phyloP scores from a whole-genome alignment of 1,140 invertebrate species.

The Polyergus mexicanus region DNA sequence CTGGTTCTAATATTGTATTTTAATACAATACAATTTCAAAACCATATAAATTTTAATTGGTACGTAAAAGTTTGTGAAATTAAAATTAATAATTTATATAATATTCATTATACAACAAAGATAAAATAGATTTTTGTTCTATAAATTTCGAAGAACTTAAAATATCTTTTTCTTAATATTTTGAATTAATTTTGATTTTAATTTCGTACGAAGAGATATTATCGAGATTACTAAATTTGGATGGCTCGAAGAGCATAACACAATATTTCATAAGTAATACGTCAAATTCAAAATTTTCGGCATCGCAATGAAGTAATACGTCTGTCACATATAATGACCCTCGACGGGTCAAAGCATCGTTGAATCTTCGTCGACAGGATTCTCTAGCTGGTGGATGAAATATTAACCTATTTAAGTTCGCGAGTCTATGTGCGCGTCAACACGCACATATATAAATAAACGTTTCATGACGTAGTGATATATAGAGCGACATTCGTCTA shows the following conservation, averaged over 20 bases:
- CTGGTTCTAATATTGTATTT: too few species aligned
- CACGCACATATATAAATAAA: background rate
- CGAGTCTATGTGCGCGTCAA: background rate
- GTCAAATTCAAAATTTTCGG: background rate
- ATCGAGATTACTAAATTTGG: background rate
- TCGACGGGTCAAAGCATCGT: background rate
- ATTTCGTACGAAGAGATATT: background rate
- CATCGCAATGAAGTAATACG: background rate
- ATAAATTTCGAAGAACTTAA: background rate
- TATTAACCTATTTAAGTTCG: slow-evolving; percentile 16
- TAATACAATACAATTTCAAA: too few species aligned
- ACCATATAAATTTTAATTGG: too few species aligned
- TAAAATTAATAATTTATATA: too few species aligned
- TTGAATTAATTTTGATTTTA: background rate
- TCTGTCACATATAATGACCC: background rate
- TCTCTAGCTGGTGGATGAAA: background rate
- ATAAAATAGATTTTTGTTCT: too few species aligned
- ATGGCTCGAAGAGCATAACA: background rate
- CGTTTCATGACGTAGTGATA: background rate
- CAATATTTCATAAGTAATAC: slow-evolving; percentile 23
- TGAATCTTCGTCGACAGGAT: slow-evolving; percentile 5
- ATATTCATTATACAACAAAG: too few species aligned
- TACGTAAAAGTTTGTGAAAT: too few species aligned
- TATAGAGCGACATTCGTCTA: background rate
- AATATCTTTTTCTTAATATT: background rate